These are phyloP conservation scores for Penaeus indicus DNA, from an alignment of 1,140 invertebrate genomes.

Conservation along the genomic window DNA sequence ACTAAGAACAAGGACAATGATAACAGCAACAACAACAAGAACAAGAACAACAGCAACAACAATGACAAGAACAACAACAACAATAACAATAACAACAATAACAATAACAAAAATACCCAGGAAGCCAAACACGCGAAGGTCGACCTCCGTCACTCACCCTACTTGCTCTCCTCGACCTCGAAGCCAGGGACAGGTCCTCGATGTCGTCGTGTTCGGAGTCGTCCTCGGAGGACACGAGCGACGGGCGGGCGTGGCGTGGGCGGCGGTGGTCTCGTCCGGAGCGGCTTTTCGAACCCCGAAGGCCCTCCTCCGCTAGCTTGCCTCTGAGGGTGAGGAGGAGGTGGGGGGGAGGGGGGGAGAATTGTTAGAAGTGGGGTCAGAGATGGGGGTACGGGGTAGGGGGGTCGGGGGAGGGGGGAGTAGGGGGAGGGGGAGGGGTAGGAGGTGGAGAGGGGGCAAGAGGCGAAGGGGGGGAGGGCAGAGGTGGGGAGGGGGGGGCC, in stretches of 20 bases:
- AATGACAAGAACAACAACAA: too few relatives aligned
- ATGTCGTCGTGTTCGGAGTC: constrained; percentile 45
- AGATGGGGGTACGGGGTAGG: too few relatives aligned
- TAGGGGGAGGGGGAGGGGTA: too few relatives aligned
- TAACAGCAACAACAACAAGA: too few relatives aligned
- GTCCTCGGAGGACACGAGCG: constrained; percentile 38
- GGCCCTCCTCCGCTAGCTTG: constrained; percentile 35
- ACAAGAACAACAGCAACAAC: too few relatives aligned
- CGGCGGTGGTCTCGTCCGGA: background rate
- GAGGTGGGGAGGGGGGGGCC: too few relatives aligned
- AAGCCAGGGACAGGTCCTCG: constrained; percentile 49
- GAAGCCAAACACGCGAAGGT: background rate
- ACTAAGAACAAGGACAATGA: too few relatives aligned
- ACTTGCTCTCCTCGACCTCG: constrained; percentile 36
- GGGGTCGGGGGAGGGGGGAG: too few relatives aligned
- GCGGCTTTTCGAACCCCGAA: background rate
- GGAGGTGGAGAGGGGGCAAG: too few relatives aligned
- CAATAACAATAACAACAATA: background rate
- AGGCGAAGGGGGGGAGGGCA: too few relatives aligned
- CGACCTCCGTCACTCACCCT: constrained; percentile 31
- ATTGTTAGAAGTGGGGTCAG: background rate
- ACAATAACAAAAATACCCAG: background rate
- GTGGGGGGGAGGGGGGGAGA: too few relatives aligned
- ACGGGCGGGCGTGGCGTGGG: constrained; percentile 4
- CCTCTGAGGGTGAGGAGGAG: constrained; percentile 2